These are phyloP conservation scores for Anoura caudifer DNA, from an alignment of 2,113 vertebrate genomes.

Conservation along the genomic window DNA sequence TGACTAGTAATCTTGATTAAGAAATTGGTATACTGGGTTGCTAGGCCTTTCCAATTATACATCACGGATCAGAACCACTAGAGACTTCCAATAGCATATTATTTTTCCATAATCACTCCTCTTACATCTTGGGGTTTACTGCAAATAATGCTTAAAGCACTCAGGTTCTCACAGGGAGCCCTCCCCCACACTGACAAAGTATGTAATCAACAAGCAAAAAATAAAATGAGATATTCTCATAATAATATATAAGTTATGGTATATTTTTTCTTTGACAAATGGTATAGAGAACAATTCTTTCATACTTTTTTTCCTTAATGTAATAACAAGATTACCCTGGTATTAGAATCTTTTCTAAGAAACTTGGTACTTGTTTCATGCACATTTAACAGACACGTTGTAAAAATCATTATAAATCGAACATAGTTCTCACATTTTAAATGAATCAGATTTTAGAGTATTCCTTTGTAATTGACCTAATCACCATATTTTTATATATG, in stretches of 20 bases:
- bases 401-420: neutral
- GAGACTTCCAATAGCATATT: slow-evolving; percentile 72
- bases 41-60: slow-evolving; percentile 69
- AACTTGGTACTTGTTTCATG: neutral
- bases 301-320: neutral
- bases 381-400: neutral
- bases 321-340: neutral
- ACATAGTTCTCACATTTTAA: slow-evolving; percentile 13
- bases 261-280: neutral
- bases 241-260: neutral
- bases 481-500: neutral
- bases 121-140: slow-evolving; percentile 64
- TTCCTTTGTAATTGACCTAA: neutral
- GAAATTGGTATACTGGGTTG: slow-evolving; percentile 64
- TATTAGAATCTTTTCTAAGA: neutral
- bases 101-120: slow-evolving; percentile 75
- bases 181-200: neutral
- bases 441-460: neutral
- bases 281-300: neutral
- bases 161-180: neutral
- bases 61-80: slow-evolving; percentile 54
- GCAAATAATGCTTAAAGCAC: slow-evolving; percentile 51
- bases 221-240: neutral
- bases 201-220: neutral
- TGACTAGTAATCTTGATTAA: slow-evolving; percentile 64